Base-by-base conservation (phyloP, 2,797 vertebrate species). In the Gila robusta region DNA sequence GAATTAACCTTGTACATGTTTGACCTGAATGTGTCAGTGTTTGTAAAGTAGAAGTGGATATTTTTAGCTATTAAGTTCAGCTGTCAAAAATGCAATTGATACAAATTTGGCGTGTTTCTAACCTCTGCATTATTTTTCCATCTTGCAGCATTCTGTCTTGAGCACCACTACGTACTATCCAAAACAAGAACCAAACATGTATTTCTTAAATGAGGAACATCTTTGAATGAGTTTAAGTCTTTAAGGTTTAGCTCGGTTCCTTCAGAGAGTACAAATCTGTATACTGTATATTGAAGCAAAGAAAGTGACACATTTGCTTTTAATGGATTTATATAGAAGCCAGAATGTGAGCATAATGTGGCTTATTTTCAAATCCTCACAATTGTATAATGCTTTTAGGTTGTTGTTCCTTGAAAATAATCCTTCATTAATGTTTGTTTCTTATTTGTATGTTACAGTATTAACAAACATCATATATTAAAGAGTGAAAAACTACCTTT, bases 171-270 rank as follows among this genome's bases (percentile, higher is more conserved):
- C 23, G n/a, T 2, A 6, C 41, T 66, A 82, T 59, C 77, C 77
- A 81, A 49, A 85, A 62, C 59, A 56, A 83, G 47, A 70, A 86
- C 32, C 16, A 67, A 77, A 54, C 26, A 59, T 76, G 67, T 10
- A 37, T 85, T 79, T 85, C 12, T 16, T 49, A 49, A 16, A 49
- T 47, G 56, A 54, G 56, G 52, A 54, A 52, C 19, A 21, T 26
- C 8, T 39, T 70, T 47, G 23, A 21, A 54, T 64, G 69, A 78
- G 47, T 70, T 81, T 19, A 79, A 70, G 74, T 77, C 28, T 87
- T 88, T 91, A 78, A 90, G 82, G 77, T 90, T 89, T 89, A 84
- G 76, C 79, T 79, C 23, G 3, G 12, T 56, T 47, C 14, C 26
- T 2, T 77, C 54, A 44, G 74, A 74, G 85, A 81, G 28, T 77